Percentiles rank a stretch among this genome's conserved stretches.
These are phyloP conservation scores for Patagioenas fasciata DNA, from an alignment of 2,113 vertebrate species.

Conservation along the genomic window DNA sequence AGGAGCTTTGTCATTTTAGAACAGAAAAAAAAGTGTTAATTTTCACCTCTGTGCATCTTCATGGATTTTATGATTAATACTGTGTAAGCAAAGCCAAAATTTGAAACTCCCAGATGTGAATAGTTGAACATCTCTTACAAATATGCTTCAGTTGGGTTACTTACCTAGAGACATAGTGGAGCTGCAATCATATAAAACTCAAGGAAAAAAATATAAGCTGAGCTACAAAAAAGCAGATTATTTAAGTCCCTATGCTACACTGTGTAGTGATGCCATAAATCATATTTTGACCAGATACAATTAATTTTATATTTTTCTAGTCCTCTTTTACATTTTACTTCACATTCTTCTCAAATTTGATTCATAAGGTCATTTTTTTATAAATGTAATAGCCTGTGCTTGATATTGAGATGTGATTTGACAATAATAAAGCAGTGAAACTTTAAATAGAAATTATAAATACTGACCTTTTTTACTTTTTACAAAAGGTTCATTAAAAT, in stretches of 20 bases:
- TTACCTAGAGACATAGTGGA: not conserved
- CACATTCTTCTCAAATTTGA: constrained; percentile 40
- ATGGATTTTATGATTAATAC: not conserved
- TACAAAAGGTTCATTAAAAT: constrained; percentile 38
- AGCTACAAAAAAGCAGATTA: not conserved
- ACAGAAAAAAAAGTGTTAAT: constrained; percentile 20
- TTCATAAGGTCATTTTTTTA: constrained; percentile 49
- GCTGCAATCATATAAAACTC: not conserved
- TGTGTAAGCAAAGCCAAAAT: not conserved
- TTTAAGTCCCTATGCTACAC: not conserved
- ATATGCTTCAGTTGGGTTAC: not conserved
- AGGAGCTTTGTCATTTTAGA: not conserved
- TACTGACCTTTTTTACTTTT: constrained; percentile 26
- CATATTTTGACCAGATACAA: constrained; percentile 1
- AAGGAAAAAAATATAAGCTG: not conserved
- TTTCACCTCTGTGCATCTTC: not conserved
- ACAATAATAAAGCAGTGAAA: constrained; percentile 4
- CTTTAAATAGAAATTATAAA: constrained; percentile 43
- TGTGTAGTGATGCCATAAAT: constrained; percentile 27
- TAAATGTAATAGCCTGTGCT: constrained; percentile 25
- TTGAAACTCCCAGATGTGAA: not conserved
- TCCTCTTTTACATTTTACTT: constrained; percentile 6
- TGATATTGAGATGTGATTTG: constrained; percentile 50
- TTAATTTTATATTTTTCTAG: constrained; percentile 47
- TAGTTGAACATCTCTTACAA: not conserved